Evolutionary conservation across 92 coral and sea anemone species (phyloP), one percentile per base, ranked within the genome.

Genomic region (Metridium senile): DNA sequence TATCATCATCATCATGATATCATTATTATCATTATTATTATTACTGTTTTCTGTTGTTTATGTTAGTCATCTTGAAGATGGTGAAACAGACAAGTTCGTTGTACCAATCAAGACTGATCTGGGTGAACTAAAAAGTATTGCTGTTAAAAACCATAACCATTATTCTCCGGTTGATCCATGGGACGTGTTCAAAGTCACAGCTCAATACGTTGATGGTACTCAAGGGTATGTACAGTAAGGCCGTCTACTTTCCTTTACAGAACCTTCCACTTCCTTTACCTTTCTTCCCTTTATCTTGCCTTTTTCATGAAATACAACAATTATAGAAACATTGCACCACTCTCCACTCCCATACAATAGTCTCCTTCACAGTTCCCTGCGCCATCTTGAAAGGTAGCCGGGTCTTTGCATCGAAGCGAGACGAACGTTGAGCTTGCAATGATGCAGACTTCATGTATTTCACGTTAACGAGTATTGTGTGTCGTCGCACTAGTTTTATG

Each of bases 71-170:
- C 66, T 61, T 21, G 33, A 61, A 7, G 32, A 23, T 1, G 45
- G 69, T 0, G 28, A 39, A 7, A 63, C 35, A 23, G 69, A 63
- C 9, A 28, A 63, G 69, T 63, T 63, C 69, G 21, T 63, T 2
- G 69, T 39, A 3, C 69, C 69, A 27, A 63, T 63, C 45, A 63
- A 30, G 43, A 11, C 45, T 8, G 69, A 63, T 31, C 20, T 63
- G 18, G 69, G 69, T 63, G 31, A 16, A 1, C 45, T 63, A 28
- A 28, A 8, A 3, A 31, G 21, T n/a, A 63, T 63, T 1, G 39
- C 26, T 28, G 69, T 63, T 26, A 23, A 21, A 28, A 3, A 63
- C n/a, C n/a, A n/a, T n/a, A n/a, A n/a, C n/a, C n/a, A n/a, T n/a
- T n/a, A n/a, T n/a, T n/a, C n/a, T n/a, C n/a, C n/a, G n/a, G n/a